Percentiles rank a stretch among this genome's conserved stretches.
Conservation (phyloP, 2,113 vertebrate genomes). For the Taurulus bubalis region DNA sequence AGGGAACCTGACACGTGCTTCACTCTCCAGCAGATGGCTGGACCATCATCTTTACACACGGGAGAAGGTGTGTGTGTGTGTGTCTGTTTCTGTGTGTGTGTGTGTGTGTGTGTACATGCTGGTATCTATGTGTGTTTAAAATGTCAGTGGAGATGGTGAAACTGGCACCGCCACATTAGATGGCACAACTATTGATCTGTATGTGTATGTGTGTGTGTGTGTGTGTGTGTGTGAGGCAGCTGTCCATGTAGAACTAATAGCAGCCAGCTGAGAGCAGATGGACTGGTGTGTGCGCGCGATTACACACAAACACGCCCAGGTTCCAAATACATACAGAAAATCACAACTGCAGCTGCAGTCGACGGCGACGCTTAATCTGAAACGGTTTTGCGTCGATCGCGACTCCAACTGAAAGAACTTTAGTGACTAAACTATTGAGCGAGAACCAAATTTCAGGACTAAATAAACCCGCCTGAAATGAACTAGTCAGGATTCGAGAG, state of each 20-base stretch:
- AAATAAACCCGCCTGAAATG: neutral
- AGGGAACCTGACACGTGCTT: constrained; percentile 31
- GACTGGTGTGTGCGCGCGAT: neutral
- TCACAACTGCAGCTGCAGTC: neutral
- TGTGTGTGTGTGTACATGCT: neutral
- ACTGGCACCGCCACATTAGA: neutral
- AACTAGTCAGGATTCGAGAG: neutral
- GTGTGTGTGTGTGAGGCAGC: constrained; percentile 14
- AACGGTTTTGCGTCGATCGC: neutral
- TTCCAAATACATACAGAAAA: neutral
- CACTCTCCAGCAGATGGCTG: constrained; percentile 39
- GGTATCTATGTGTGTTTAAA: constrained; percentile 1
- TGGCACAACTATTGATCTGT: neutral
- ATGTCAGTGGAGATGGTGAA: neutral
- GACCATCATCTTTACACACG: constrained; percentile 23
- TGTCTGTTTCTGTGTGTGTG: constrained; percentile 19
- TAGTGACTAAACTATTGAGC: neutral
- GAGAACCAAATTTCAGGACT: neutral
- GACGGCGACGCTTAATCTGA: neutral
- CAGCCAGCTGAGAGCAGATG: constrained; percentile 34
- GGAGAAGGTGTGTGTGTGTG: constrained; percentile 17
- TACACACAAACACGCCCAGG: constrained; percentile 10
- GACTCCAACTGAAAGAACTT: neutral
- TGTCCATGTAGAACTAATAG: constrained; percentile 11
- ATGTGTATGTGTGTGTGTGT: no score